Base-by-base conservation (phyloP, 2,888 invertebrate genomes). In the Esperia sulphurella region DNA sequence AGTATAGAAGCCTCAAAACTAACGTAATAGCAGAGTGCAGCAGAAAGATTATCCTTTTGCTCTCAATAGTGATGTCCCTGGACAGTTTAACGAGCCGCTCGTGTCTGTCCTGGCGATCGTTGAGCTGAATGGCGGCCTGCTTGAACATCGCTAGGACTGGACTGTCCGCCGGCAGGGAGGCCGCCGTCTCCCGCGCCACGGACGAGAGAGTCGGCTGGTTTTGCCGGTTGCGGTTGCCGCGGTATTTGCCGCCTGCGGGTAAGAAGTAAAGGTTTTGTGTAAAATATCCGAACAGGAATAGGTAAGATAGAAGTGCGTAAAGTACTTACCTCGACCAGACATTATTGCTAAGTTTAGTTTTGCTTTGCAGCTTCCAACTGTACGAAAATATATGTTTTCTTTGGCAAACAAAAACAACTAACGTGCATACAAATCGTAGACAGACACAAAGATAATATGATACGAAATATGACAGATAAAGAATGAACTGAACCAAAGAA, bases 21-120 rank as follows among this genome's bases (percentile, higher is more conserved):
- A 66, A 92, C 92, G 87, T 83, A 41, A 85, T 71, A 50, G 94
- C 89, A 31, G 95, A 94, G 75, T 97, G 97, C 14, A 98, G 80
- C 9, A 95, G 79, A 75, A 97, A 97, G 59, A 97, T 98, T 5
- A 96, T 94, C 51, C 97, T 88, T 73, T 98, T 98, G 79, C 97
- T 96, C 69, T 97, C 96, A 58, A 97, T 96, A 0, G 96, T 97
- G 14, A 97, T 92, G 69, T 97, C 97, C 28, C 97, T 90, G 53
- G 95, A 93, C 0, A 94, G 75, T 81, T 97, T 97, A 0, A 97
- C 92, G 30, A 97, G 91, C 41, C 95, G 87, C 72, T 97, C 97
- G 65, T 95, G 92, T 53, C 95, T 92, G 75, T 97, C 97, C 64
- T 97, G 95, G 56, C 95, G 94, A 0, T 90, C 90, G 61, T 95